Evolutionary conservation across 2,113 vertebrate species (phyloP), one percentile per base, ranked within the genome.

Genomic region (Nematolebias whitei): DNA sequence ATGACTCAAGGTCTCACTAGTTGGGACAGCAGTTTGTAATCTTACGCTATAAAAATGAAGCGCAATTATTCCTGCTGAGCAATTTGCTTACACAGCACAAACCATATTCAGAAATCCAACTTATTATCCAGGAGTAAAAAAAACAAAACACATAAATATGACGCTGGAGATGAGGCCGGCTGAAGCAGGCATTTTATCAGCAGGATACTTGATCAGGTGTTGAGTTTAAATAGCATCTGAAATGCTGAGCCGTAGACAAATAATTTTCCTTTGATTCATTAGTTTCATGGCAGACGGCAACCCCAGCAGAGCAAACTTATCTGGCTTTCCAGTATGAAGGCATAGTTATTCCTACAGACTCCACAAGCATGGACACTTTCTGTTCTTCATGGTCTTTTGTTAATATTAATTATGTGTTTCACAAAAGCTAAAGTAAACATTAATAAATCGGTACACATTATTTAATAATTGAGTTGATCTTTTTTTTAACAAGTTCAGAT

Each of bases 81-180:
- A 35, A 35, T 77, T 55, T 77, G 67, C 82, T 77, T 69, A 63
- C 45, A 32, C 54, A 65, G 44, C 60, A 63, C 60, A 63, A 32
- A 83, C 68, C 40, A 49, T 23, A 55, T 55, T 11, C 69, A 56
- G 35, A 49, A 58, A 56, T 69, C 40, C 44, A 57, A 68, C 60
- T 70, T 71, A 78, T 76, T 41, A 65, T 59, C 56, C 48, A 49
- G 58, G 18, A 67, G 51, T 59, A 22, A 62, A 51, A 38, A 55
- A 76, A 58, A n/a, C n/a, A 68, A 59, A 40, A 63, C 63, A 57
- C n/a, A 60, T 49, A 13, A 65, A 68, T 35, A 32, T 22, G 49
- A 54, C 15, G 14, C 35, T 62, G 75, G 50, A 52, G 56, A 51
- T 29, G 20, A 68, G 51, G 53, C 50, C 45, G 63, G 61, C 59